Evolutionary conservation across 2,797 vertebrate species (phyloP).

Genomic region (Oreochromis grahami): DNA sequence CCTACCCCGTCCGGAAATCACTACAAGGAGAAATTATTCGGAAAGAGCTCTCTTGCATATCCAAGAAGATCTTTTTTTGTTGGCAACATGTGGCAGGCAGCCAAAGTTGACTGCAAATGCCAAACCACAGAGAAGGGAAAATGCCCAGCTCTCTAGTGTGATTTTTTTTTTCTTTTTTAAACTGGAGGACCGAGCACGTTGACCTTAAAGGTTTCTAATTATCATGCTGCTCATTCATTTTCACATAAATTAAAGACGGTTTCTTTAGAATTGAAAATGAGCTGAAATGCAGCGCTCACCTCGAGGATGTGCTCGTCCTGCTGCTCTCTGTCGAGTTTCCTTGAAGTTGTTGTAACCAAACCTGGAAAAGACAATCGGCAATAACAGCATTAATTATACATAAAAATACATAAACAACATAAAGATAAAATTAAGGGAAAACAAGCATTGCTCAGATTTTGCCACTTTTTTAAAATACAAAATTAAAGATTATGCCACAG

Average conservation of each 20-base stretch:
- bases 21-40: constrained; percentile 34
- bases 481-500: neutral
- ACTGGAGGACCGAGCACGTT: neutral
- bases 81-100: constrained; percentile 17
- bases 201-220: constrained; percentile 11
- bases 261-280: neutral
- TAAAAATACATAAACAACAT: neutral
- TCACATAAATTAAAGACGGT: neutral
- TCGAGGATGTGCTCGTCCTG: constrained; percentile 95
- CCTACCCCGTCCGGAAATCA: constrained; percentile 44
- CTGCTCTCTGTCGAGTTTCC: constrained; percentile 93
- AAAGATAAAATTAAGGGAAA: neutral
- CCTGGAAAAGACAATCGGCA: constrained; percentile 70
- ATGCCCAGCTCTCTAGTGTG: neutral
- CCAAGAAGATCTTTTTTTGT: constrained; percentile 9
- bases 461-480: neutral
- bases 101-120: constrained; percentile 16
- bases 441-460: neutral
- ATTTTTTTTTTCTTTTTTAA: neutral
- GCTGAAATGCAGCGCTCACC: constrained; percentile 72
- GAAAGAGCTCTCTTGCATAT: constrained; percentile 16
- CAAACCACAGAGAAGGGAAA: constrained; percentile 8
- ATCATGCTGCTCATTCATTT: neutral
- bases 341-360: constrained; percentile 92
- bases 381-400: neutral